Evolutionary conservation across 1,140 invertebrate species (phyloP), one percentile per base, ranked within the genome.

Genomic region (Penaeus japonicus): DNA sequence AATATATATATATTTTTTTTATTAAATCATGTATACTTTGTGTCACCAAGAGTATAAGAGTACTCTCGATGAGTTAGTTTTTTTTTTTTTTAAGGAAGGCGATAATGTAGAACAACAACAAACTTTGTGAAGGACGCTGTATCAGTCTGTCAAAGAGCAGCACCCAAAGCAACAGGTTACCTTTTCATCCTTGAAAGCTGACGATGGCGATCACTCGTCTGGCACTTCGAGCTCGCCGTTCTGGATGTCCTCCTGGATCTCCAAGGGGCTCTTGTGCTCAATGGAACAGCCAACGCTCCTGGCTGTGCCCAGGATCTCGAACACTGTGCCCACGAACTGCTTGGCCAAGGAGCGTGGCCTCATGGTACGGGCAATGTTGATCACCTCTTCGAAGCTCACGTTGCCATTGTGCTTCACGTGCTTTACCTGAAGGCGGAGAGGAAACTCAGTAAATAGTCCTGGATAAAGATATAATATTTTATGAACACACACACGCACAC

Each of bases 391-490:
- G 90, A 99, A 95, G 17, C 96, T 95, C 81, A 99, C 94, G 92
- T 99, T 99, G 83, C 99, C 99, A 94, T 95, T 98, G 94, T 99
- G 99, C 92, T 99, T 99, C 90, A 99, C 97, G 84, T 98, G 93
- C 91, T 91, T 89, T 4, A 90, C 89, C 90, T 90, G 77, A 27
- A n/a, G n/a, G 30, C 2, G 35, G 57, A 57, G 53, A 35, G 24
- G 77, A n/a, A n/a, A n/a, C n/a, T 47, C 0, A 4, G 15, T 47
- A 15, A 47, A 47, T 47, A 15, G 47, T 47, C 47, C 15, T 47
- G 5, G 15, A 47, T 47, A 12, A 0, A 47, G 5, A 4, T 39
- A 3, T 1, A 10, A 3, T 4, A 39, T 39, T 10, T 39, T 39
- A 39, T 10, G 12, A 7, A 4, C 39, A 4, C 39, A 39, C 39